Base-by-base conservation (phyloP, 2,113 vertebrate genomes). In the Loxodonta africana region DNA sequence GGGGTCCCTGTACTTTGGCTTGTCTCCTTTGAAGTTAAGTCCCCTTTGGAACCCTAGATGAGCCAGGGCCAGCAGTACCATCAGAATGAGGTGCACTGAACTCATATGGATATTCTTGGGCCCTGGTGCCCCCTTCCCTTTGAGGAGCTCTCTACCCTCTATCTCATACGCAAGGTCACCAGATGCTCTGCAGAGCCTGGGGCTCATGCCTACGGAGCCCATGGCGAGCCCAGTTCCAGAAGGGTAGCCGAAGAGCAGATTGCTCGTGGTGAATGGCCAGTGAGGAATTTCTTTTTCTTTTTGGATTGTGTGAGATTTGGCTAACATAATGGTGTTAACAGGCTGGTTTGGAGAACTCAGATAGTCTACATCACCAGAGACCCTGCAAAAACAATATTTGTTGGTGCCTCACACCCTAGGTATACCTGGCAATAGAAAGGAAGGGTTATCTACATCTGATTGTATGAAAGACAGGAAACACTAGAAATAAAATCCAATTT, bases 381-480 rank as follows among this genome's bases (percentile, higher is more conserved):
- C 15, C 21, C 15, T 76, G n/a, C 10, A 60, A 92, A 60, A 74
- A 46, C 83, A 91, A 53, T 30, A 46, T 62, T n/a, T 77, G 20
- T 57, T 89, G n/a, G 18, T 21, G 28, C 41, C 28, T 84, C 11
- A 95, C 25, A 71, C 0, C 11, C 2, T 86, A 37, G 8, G 12
- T 65, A 44, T 51, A 41, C 5, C 92, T 12, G 6, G 6, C 10
- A 63, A 57, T 44, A 12, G 8, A 18, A 88, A 82, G 62, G 1
- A 84, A 81, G 53, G 2, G 2, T 69, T 46, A 78, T 73, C 20
- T 91, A 85, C 73, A 25, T 78, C 21, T 37, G 8, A 2, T 33
- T 88, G 11, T 63, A 57, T 69, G 74, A 91, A 96, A 93, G 9
- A 76, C 15, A 93, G 53, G 28, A 93, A 92, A 97, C 51, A 25